Conservation (phyloP, 1,140 invertebrate species). For the Pseudomyrmex dendroicus region DNA sequence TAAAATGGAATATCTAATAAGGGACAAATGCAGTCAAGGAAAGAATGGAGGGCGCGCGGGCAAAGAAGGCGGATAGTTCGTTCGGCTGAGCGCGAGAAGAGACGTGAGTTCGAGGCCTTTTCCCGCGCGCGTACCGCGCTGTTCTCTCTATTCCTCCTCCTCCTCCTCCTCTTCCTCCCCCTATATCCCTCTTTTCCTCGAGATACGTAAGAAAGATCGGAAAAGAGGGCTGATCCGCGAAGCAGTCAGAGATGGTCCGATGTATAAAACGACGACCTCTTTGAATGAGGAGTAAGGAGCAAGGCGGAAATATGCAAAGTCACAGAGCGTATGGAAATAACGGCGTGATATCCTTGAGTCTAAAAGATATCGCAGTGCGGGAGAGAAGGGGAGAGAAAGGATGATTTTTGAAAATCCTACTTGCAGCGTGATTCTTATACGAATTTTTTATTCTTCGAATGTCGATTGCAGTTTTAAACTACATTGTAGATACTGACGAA, state of each 20-base stretch:
- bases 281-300: constrained; percentile 65
- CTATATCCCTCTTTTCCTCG: constrained; percentile 17
- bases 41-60: constrained; percentile 73
- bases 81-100: constrained; percentile 56
- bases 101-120: constrained; percentile 53
- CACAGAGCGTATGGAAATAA: constrained; percentile 69
- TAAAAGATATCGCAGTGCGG: not conserved
- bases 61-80: constrained; percentile 64
- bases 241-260: constrained; percentile 47
- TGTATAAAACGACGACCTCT: constrained; percentile 53
- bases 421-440: not conserved
- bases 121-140: not conserved
- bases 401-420: constrained; percentile 29
- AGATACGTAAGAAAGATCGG: constrained; percentile 33
- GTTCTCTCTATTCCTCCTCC: too few species aligned
- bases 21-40: constrained; percentile 80
- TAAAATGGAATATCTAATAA: constrained; percentile 85
- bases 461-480: not conserved
- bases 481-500: not conserved
- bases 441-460: not conserved
- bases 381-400: not conserved
- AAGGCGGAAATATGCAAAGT: constrained; percentile 58
- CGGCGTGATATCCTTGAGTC: constrained; percentile 37
- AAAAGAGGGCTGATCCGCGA: constrained; percentile 45
- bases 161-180: not conserved